Evolutionary conservation across 1,140 invertebrate genomes (phyloP), one percentile per base, ranked within the genome.

Genomic region (Aphelenchoides besseyi): DNA sequence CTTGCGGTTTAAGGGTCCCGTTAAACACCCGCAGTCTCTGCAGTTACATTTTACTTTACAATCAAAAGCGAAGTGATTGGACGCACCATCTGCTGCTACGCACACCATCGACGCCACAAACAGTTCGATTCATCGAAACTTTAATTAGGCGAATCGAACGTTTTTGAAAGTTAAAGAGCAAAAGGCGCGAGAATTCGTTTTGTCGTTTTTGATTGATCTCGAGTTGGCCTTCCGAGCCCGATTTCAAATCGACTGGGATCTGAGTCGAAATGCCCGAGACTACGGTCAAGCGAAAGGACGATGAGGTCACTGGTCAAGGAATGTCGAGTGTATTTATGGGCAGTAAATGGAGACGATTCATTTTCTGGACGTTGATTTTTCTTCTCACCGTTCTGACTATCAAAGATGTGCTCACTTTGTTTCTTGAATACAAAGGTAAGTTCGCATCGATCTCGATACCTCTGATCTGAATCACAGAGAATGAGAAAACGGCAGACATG

Each of bases 401-500:
- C 18, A 59, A 18, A 33, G 55, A 59, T 23, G 55, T 59, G 5
- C 18, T 8, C 18, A 18, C 5, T 59, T 59, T 59, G 55, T 8
- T 59, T 33, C 5, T 12, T 5, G 55, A 59, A 59, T 59, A 59
- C 55, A 59, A 18, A 59, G 18, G 55, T 5, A 8, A 28, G 55
- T 59, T 59, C n/a, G n/a, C n/a, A n/a, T n/a, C n/a, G n/a, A n/a
- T n/a, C n/a, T n/a, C 41, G 26, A 8, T 59, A 29, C 55, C 55
- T 59, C n/a, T n/a, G n/a, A n/a, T n/a, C n/a, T n/a, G n/a, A 8
- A 33, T 48, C 23, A 23, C 41, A 48, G 62, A 71, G 33, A 63
- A 81, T 18, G 78, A 79, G 16, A 78, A 78, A 64, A 28, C 78
- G 55, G 76, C 76, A 30, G 76, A 78, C 53, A 78, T 78, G 69